phyloP scores from a whole-genome alignment of 2,888 invertebrate genomes.

The Megastigmus dorsalis region DNA sequence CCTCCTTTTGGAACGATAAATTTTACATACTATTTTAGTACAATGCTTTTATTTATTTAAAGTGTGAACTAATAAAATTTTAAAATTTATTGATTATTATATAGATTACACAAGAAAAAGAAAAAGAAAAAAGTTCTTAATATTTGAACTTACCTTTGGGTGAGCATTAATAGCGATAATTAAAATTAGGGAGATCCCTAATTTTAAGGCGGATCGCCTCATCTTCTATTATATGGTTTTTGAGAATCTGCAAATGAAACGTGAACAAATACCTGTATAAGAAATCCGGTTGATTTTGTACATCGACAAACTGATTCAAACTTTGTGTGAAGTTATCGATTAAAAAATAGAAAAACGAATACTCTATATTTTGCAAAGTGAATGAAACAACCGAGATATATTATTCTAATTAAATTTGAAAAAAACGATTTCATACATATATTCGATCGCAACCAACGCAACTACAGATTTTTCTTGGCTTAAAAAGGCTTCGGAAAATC shows the following conservation, averaged over 20 bases:
- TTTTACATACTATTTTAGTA: background rate
- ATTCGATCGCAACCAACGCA: too few species aligned
- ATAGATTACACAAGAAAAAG: background rate
- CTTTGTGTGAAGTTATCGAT: background rate
- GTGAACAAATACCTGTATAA: background rate
- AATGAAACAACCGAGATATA: background rate
- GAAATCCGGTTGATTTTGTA: background rate
- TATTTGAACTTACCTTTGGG: constrained; percentile 46
- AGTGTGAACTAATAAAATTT: background rate
- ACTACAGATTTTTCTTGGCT: too few species aligned
- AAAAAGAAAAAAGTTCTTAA: background rate
- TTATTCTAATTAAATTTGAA: too few species aligned
- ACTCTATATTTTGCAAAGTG: background rate
- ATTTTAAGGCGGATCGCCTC: constrained; percentile 56
- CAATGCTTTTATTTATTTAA: background rate
- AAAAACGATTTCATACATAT: too few species aligned
- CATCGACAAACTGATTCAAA: background rate
- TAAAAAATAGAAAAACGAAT: background rate
- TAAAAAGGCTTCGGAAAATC: too few species aligned
- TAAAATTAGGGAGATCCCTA: constrained; percentile 48
- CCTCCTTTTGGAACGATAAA: background rate
- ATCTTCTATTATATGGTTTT: constrained; percentile 3
- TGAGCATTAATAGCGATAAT: constrained; percentile 38
- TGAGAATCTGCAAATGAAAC: background rate
- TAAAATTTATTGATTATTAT: background rate